phyloP scores from a whole-genome alignment of 64 coral and sea anemone species.

The Stylophora pistillata region DNA sequence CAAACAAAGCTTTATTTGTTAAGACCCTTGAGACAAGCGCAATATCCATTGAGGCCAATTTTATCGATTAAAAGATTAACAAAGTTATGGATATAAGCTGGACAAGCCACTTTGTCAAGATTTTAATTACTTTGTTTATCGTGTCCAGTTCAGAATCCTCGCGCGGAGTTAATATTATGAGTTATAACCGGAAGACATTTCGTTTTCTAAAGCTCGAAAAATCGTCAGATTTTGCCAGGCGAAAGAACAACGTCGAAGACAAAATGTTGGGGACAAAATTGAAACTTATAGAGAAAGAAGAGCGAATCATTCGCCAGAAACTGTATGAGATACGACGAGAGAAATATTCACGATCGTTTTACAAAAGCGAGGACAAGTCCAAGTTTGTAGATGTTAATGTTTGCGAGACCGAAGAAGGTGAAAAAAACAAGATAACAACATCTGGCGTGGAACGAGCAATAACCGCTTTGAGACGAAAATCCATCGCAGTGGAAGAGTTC shows the following conservation, averaged over 20 bases:
- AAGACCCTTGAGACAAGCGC: conserved; percentile 21
- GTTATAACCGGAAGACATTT: conserved; percentile 6
- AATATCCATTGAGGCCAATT: conserved; percentile 1
- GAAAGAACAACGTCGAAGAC: conserved; percentile 5
- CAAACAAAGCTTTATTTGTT: conserved; percentile 7
- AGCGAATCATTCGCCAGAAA: not conserved
- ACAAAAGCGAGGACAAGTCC: not conserved
- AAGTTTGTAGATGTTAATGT: conserved; percentile 15
- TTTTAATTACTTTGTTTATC: not conserved
- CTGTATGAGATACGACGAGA: conserved; percentile 4
- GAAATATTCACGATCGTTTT: conserved; percentile 3
- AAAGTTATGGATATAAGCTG: not conserved
- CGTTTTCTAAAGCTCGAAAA: conserved; percentile 5
- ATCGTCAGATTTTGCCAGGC: not conserved
- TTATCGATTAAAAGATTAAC: not conserved
- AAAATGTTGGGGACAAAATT: not conserved
- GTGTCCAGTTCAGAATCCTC: not conserved
- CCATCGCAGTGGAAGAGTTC: not conserved
- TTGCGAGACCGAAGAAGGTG: not conserved
- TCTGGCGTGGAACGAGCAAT: conserved; percentile 2
- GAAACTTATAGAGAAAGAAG: conserved; percentile 3
- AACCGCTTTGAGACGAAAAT: conserved; percentile 5
- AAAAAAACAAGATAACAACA: not conserved
- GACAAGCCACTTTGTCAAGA: not conserved
- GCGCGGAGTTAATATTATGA: not conserved